Percentiles rank a stretch among this genome's conserved stretches.
These are phyloP conservation scores for Unio delphinus DNA, from an alignment of 2,888 invertebrate species.

Conservation along the genomic window DNA sequence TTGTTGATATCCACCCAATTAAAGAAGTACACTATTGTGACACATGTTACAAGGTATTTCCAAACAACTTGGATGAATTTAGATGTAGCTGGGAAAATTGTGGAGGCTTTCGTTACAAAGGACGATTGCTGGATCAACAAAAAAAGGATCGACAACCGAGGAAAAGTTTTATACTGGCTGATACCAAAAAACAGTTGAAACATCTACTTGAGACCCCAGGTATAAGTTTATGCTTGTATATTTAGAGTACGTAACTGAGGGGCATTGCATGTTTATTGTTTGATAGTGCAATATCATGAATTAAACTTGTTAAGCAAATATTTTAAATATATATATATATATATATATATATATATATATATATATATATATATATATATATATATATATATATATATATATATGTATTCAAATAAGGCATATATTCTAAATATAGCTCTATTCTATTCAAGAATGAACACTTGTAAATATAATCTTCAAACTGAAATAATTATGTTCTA, in stretches of 20 bases:
- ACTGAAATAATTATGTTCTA: neutral
- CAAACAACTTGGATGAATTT: neutral
- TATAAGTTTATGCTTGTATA: slow-evolving; percentile 1
- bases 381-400: too few relatives aligned
- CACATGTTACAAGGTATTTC: neutral
- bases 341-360: too few relatives aligned
- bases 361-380: too few relatives aligned
- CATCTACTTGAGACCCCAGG: neutral
- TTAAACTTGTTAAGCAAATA: too few relatives aligned
- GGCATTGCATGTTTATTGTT: neutral
- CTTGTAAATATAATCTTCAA: neutral
- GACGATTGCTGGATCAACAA: too few relatives aligned
- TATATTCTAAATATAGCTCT: too few relatives aligned
- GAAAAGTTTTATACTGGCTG: too few relatives aligned
- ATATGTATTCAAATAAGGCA: too few relatives aligned
- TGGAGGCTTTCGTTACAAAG: too few relatives aligned
- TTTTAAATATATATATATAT: too few relatives aligned
- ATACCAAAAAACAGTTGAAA: too few relatives aligned
- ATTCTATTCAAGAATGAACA: neutral
- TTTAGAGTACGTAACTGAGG: neutral
- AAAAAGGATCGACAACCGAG: too few relatives aligned
- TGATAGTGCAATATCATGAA: neutral
- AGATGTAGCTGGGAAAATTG: neutral
- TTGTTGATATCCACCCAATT: slow-evolving; percentile 5
- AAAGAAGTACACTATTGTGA: slow-evolving; percentile 4